These are phyloP conservation scores for Lathronympha strigana DNA, from an alignment of 2,888 invertebrate species.

Conservation along the genomic window DNA sequence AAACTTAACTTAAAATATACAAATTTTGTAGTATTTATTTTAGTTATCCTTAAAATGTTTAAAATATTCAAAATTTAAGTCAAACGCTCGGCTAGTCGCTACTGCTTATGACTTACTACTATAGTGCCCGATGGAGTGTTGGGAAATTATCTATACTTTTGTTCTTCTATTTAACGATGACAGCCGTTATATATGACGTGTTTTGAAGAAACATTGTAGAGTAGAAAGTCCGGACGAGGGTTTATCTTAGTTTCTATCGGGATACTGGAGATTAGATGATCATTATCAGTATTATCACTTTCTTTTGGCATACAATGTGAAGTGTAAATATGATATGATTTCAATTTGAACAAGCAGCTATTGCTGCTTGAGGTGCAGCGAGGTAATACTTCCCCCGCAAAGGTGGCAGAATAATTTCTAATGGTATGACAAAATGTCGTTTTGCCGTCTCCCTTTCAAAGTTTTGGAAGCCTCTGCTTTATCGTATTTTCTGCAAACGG, in stretches of 20 bases:
- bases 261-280: conserved; percentile 7
- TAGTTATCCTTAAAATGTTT: too few relatives aligned
- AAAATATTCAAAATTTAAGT: background rate
- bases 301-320: background rate
- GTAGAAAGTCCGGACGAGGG: conserved; percentile 28
- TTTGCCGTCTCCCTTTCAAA: too few relatives aligned
- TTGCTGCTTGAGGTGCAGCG: too few relatives aligned
- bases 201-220: conserved; percentile 43
- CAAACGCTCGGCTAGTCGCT: conserved; percentile 11
- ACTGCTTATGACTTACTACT: conserved; percentile 40
- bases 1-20: too few relatives aligned
- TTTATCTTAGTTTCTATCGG: conserved; percentile 25
- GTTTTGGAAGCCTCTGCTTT: too few relatives aligned
- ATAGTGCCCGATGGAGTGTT: conserved; percentile 47
- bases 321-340: background rate
- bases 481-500: too few relatives aligned
- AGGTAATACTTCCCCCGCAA: too few relatives aligned
- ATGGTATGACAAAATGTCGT: too few relatives aligned
- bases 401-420: too few relatives aligned
- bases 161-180: conserved; percentile 52
- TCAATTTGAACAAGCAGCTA: background rate
- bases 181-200: conserved; percentile 53
- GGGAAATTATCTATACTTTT: conserved; percentile 52
- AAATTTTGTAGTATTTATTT: too few relatives aligned
- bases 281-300: conserved; percentile 8